Evolutionary conservation across 2,888 invertebrate genomes (phyloP).

Genomic region (Protula sp.): DNA sequence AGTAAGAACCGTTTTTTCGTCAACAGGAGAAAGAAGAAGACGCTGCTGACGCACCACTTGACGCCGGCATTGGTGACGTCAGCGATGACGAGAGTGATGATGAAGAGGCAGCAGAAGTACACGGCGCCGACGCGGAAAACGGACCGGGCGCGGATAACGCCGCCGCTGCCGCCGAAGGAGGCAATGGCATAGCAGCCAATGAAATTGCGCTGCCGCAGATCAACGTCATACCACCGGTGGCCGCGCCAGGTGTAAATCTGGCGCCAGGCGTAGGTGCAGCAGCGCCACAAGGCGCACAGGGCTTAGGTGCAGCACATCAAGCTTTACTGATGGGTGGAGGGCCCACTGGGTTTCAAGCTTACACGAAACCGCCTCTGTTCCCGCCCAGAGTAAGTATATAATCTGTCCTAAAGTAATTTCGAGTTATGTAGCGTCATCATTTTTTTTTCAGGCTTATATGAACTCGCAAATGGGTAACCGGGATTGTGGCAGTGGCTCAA

Average conservation of each 20-base stretch:
- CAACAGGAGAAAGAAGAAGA: no score
- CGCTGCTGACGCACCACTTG: no score
- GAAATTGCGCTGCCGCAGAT: not conserved
- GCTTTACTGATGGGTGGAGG: slow-evolving; percentile 78
- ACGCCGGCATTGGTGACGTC: not conserved
- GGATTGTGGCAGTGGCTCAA: no score
- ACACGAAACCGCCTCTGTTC: slow-evolving; percentile 79
- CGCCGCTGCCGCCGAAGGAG: not conserved
- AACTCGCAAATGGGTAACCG: no score
- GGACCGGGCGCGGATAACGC: slow-evolving; percentile 2
- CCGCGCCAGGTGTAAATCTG: not conserved
- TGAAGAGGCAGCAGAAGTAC: not conserved
- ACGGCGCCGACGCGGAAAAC: not conserved
- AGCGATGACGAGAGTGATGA: not conserved
- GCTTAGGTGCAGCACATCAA: slow-evolving; percentile 77
- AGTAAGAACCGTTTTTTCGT: not conserved
- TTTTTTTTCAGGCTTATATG: no score
- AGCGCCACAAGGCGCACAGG: slow-evolving; percentile 25
- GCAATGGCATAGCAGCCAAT: not conserved
- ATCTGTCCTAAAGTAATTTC: not conserved
- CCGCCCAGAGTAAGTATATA: slow-evolving; percentile 54
- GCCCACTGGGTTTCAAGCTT: slow-evolving; percentile 78
- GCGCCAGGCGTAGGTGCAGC: slow-evolving; percentile 13
- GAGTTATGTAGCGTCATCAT: no score
- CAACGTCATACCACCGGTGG: slow-evolving; percentile 15